These are phyloP conservation scores for Ectemnius lituratus DNA, from an alignment of 2,888 invertebrate genomes.

Conservation along the genomic window DNA sequence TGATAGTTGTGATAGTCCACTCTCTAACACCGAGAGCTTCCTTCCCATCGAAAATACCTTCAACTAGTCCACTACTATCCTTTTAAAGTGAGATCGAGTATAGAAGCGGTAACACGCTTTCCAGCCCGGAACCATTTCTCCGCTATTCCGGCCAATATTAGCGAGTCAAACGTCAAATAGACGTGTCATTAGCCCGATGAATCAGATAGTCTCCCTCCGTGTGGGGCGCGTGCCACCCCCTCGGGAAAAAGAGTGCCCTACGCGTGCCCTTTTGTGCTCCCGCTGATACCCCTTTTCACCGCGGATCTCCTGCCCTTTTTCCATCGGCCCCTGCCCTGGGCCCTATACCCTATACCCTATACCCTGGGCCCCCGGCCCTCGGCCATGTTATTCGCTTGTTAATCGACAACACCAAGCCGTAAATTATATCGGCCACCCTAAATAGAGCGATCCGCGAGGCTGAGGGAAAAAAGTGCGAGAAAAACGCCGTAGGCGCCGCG, in stretches of 20 bases:
- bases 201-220: conserved; percentile 69
- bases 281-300: conserved; percentile 54
- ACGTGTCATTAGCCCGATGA: conserved; percentile 75
- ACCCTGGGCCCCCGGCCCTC: conserved; percentile 46
- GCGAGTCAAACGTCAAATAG: conserved; percentile 69
- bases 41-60: no score
- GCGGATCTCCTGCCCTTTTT: conserved; percentile 43
- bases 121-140: not conserved
- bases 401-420: conserved; percentile 76
- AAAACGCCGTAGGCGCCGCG: conserved; percentile 53
- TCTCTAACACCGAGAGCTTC: no score
- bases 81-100: no score
- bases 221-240: conserved; percentile 19
- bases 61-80: not conserved
- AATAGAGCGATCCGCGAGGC: conserved; percentile 71
- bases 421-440: conserved; percentile 75
- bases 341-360: no score
- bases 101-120: no score
- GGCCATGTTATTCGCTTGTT: conserved; percentile 73
- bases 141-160: conserved; percentile 13
- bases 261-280: conserved; percentile 73
- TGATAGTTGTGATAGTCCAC: no score
- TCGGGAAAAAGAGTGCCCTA: conserved; percentile 62
- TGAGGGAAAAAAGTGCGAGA: conserved; percentile 22
- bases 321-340: no score